phyloP scores from a whole-genome alignment of 1,140 invertebrate genomes.

The Hesperophylax magnus region DNA sequence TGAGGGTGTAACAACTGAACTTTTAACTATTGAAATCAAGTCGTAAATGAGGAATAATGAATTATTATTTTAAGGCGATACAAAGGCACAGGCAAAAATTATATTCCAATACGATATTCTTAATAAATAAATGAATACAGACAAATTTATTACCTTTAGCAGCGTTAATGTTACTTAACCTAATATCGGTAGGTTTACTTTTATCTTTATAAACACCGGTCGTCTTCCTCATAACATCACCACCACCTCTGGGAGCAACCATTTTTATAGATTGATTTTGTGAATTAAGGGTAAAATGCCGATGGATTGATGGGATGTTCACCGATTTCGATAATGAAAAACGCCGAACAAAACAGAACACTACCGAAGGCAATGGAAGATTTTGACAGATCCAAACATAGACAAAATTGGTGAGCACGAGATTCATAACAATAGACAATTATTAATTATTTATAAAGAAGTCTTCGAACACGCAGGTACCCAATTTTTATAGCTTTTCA shows the following conservation, averaged over 20 bases:
- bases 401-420: constrained; percentile 28
- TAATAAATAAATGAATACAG: neutral
- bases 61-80: no score
- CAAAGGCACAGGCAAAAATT: no score
- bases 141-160: constrained; percentile 87
- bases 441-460: no score
- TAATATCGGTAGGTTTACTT: constrained; percentile 95
- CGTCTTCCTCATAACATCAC: constrained; percentile 66
- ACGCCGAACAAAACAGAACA: constrained; percentile 35
- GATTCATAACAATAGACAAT: neutral
- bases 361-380: constrained; percentile 24
- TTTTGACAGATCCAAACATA: constrained; percentile 39
- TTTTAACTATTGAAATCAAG: constrained; percentile 2
- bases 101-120: neutral
- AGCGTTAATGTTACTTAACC: constrained; percentile 96
- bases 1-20: constrained; percentile 17
- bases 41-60: no score
- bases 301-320: constrained; percentile 13
- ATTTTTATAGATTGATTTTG: constrained; percentile 42
- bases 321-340: constrained; percentile 21
- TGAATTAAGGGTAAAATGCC: constrained; percentile 9
- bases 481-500: no score
- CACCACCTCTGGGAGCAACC: constrained; percentile 69
- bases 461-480: no score
- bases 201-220: constrained; percentile 84